Evolutionary conservation across 2,113 vertebrate species (phyloP).

Genomic region (Thymallus thymallus): DNA sequence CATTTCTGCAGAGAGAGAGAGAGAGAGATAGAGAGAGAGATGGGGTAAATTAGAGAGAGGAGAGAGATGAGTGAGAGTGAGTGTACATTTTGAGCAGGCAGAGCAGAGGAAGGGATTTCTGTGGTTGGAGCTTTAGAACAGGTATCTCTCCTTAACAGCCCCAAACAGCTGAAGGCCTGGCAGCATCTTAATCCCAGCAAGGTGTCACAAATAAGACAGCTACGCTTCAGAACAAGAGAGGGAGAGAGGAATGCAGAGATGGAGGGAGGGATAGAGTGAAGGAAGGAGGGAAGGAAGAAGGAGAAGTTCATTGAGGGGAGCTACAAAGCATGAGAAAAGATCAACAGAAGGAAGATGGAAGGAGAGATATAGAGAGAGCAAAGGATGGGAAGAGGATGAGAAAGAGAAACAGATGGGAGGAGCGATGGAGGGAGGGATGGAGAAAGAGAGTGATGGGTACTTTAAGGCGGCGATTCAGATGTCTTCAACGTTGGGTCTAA

Average conservation of each 20-base stretch:
- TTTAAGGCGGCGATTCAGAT: conserved; percentile 68
- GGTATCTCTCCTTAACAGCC: conserved; percentile 30
- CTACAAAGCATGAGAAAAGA: background rate
- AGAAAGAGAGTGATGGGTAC: conserved; percentile 25
- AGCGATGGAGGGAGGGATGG: conserved; percentile 20
- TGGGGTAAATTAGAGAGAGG: no score
- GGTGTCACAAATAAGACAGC: conserved; percentile 22
- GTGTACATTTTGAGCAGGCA: conserved; percentile 17
- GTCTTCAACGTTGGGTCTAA: conserved; percentile 64
- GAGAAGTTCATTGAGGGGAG: background rate
- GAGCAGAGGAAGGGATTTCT: conserved; percentile 12
- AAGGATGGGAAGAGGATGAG: background rate
- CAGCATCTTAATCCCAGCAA: conserved; percentile 31
- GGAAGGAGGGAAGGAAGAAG: background rate
- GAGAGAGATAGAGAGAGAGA: conserved; percentile 14
- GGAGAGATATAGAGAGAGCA: conserved; percentile 20
- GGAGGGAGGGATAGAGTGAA: background rate
- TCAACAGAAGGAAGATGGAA: background rate
- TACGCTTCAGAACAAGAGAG: background rate
- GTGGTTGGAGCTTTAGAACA: conserved; percentile 19
- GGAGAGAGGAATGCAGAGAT: background rate
- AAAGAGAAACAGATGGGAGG: conserved; percentile 29
- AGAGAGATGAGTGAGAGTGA: conserved; percentile 1
- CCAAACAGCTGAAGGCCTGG: conserved; percentile 36
- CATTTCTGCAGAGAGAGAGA: conserved; percentile 11